phyloP scores from a whole-genome alignment of 2,888 invertebrate genomes.

The Megastigmus dorsalis region DNA sequence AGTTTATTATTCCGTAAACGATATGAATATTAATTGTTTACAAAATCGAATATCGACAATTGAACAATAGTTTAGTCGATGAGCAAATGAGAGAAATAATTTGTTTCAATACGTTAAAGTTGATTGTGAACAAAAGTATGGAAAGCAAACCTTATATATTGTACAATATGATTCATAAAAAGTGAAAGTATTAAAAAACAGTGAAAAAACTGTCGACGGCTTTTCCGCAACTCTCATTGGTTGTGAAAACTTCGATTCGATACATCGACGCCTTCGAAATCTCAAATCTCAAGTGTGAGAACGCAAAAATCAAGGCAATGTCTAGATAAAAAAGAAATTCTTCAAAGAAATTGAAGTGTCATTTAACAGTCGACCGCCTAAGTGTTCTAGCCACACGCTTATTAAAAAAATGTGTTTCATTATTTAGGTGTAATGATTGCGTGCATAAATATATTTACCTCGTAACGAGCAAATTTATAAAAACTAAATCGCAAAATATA shows the following conservation, averaged over 20 bases:
- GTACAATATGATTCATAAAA: neutral
- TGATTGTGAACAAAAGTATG: neutral
- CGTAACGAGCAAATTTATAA: neutral
- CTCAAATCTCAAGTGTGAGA: too few relatives aligned
- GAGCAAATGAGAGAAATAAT: neutral
- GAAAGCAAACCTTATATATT: neutral
- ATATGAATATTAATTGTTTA: neutral
- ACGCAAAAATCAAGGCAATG: too few relatives aligned
- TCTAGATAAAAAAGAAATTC: neutral
- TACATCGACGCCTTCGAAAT: neutral
- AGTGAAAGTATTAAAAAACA: neutral
- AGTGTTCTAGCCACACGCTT: conserved; percentile 43
- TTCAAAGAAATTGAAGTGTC: too few relatives aligned
- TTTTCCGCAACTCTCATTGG: conserved; percentile 14
- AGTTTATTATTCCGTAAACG: too few relatives aligned
- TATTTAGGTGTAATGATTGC: neutral
- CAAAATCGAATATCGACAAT: neutral
- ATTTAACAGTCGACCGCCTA: conserved; percentile 39
- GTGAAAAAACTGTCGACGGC: too few relatives aligned
- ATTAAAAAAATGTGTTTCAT: conserved; percentile 26
- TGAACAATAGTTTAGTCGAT: neutral
- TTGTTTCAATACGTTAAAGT: neutral
- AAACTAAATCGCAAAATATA: neutral
- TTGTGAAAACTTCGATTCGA: conserved; percentile 13
- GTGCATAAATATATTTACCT: conserved; percentile 10